Conservation (phyloP, 1,140 invertebrate genomes). For the Pseudomyrmex gracilis region DNA sequence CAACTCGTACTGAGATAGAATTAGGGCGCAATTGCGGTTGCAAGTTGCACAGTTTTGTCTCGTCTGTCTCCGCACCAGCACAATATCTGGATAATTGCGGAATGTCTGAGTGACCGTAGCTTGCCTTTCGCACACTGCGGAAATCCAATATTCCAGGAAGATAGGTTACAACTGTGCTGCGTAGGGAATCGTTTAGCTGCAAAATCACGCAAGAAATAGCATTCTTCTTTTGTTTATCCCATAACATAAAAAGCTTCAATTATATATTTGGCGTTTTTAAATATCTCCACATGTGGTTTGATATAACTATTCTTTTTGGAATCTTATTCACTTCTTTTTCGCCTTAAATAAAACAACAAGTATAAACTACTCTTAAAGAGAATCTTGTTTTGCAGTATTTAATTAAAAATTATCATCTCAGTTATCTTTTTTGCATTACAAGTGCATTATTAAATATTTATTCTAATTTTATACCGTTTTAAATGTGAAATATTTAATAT, state of each 20-base stretch:
- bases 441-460: background rate
- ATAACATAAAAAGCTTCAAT: too few species aligned
- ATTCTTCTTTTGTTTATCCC: too few species aligned
- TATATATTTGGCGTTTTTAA: too few species aligned
- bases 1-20: slow-evolving; percentile 67
- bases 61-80: background rate
- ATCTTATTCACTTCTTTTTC: too few species aligned
- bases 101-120: background rate
- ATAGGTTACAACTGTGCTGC: slow-evolving; percentile 20
- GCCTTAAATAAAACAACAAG: background rate
- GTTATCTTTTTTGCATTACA: background rate
- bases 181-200: background rate
- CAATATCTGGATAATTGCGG: slow-evolving; percentile 10
- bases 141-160: slow-evolving; percentile 49
- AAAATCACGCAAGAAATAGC: background rate
- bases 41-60: slow-evolving; percentile 44
- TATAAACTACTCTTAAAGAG: background rate
- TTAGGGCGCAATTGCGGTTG: slow-evolving; percentile 66
- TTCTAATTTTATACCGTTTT: background rate
- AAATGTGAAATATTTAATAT: background rate
- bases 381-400: background rate
- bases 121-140: background rate
- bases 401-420: background rate
- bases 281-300: too few species aligned
- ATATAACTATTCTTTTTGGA: too few species aligned